Evolutionary conservation across 53 echinoderm and acorn worm genomes (phyloP), one percentile per base, ranked within the genome.

Genomic region (Paracentrotus lividus): DNA sequence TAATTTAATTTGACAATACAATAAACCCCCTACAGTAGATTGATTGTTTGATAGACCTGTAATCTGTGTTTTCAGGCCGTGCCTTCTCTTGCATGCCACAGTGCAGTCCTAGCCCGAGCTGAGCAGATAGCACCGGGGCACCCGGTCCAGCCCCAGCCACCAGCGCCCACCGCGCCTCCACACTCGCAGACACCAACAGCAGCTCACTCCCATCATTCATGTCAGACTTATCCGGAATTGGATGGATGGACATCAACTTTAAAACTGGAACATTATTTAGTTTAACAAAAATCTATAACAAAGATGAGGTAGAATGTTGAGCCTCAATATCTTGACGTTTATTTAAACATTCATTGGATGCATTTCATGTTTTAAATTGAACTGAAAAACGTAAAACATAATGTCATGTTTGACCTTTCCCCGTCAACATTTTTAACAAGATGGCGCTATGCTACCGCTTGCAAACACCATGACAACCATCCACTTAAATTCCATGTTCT

Each of bases 381-480:
- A 36, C 33, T 34, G 21, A 53, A 86, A 54, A 86, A 34, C 47
- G 33, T 55, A 55, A 66, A 91, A 91, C 42, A 42, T 45, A 72
- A 72, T 69, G 75, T n/a, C 33, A 49, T 49, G 56, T 42, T 91
- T 51, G 49, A 69, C 69, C 67, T 69, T 91, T 91, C 75, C 44
- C 44, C 40, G 53, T 91, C 54, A 32, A 4, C 15, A 91, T 32
- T 72, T 72, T 90, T 42, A 78, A 10, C 92, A 92, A 92, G 92
- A 92, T 92, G 92, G 92, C 92, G 92, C 92, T 92, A 54, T 92
- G 81, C 40, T 42, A 78, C 53, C 56, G 92, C 92, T 92, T 92
- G 77, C 92, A 92, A 92, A 92, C 81, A 78, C 92, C 92, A 92
- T 92, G 92, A 92, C 92, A 92, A 92, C 92, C 92, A 57, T 26